These are phyloP conservation scores for Gila robusta DNA, from an alignment of 2,797 vertebrate species.

Conservation along the genomic window DNA sequence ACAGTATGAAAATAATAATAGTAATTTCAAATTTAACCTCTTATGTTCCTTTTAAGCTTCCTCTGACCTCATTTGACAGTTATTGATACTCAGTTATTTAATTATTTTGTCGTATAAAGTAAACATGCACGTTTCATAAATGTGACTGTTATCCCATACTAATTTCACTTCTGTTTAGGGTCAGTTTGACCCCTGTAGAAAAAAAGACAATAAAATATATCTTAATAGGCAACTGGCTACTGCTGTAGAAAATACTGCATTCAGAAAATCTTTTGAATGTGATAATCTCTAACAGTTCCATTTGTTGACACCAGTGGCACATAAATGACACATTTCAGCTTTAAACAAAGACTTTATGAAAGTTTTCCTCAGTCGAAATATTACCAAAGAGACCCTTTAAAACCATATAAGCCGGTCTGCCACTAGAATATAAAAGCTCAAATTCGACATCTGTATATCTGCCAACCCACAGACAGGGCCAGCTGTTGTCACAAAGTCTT, in stretches of 20 bases:
- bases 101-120: not conserved
- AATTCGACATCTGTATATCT: slow-evolving; percentile 37
- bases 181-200: not conserved
- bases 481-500: slow-evolving; percentile 46
- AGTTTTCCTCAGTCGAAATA: slow-evolving; percentile 27
- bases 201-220: not conserved
- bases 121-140: not conserved
- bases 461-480: slow-evolving; percentile 40
- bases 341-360: slow-evolving; percentile 22
- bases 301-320: not conserved
- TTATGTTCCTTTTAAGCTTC: not conserved
- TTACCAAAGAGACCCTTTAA: slow-evolving; percentile 23
- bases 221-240: not conserved
- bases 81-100: not conserved
- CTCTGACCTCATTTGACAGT: not conserved
- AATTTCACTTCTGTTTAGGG: not conserved
- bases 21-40: not conserved
- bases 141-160: not conserved
- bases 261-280: not conserved
- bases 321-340: not conserved
- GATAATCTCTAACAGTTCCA: not conserved
- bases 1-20: too few relatives aligned
- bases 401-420: slow-evolving; percentile 24
- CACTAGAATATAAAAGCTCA: slow-evolving; percentile 41
- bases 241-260: not conserved